phyloP scores from a whole-genome alignment of 2,797 vertebrate genomes.

The Harpagifer antarcticus region DNA sequence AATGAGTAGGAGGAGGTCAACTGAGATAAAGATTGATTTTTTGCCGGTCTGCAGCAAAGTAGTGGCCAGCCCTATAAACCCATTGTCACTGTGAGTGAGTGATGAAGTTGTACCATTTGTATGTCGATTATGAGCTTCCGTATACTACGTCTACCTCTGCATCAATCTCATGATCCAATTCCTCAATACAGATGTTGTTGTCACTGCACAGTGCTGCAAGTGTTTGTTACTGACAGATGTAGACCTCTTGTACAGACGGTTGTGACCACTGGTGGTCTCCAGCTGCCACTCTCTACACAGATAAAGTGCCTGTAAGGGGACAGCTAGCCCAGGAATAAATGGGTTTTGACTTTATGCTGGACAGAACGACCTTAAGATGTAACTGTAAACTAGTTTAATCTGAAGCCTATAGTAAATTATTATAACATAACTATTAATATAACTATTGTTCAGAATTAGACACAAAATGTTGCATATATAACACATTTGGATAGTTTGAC shows the following conservation, averaged over 20 bases:
- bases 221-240: no score
- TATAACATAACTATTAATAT: neutral
- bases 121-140: no score
- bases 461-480: neutral
- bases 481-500: constrained; percentile 1
- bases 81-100: no score
- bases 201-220: no score
- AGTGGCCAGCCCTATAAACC: no score
- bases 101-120: no score
- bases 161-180: no score
- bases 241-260: constrained; percentile 5
- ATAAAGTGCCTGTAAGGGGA: neutral
- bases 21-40: constrained; percentile 50
- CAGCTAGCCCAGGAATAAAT: neutral
- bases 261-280: constrained; percentile 14
- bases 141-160: no score
- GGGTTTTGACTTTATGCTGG: neutral
- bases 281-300: constrained; percentile 15
- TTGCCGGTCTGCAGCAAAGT: neutral
- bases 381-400: neutral
- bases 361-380: neutral
- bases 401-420: neutral
- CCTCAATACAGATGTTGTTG: no score
- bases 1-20: constrained; percentile 61
- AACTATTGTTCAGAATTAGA: neutral